phyloP scores from a whole-genome alignment of 1,140 invertebrate species.

The Hydropsyche tenuis region DNA sequence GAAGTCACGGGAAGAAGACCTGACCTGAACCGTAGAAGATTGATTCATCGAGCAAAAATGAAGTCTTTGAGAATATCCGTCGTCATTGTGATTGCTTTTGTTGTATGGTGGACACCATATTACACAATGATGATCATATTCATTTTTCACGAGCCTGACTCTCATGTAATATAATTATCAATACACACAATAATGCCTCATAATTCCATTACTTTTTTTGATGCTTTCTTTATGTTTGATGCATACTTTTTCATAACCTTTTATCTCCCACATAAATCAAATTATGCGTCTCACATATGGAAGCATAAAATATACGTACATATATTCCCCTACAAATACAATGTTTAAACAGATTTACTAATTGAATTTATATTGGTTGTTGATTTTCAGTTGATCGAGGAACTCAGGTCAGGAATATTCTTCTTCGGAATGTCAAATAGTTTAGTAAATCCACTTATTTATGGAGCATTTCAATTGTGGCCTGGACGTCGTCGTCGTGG shows the following conservation, averaged over 20 bases:
- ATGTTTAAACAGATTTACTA: too few relatives aligned
- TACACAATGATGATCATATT: constrained; percentile 87
- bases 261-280: too few relatives aligned
- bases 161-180: constrained; percentile 62
- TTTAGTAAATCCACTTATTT: constrained; percentile 85
- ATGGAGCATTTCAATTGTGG: constrained; percentile 85
- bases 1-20: constrained; percentile 57
- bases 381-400: constrained; percentile 63
- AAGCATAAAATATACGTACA: too few relatives aligned
- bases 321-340: too few relatives aligned
- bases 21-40: constrained; percentile 67
- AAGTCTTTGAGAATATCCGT: constrained; percentile 83
- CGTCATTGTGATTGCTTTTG: constrained; percentile 84
- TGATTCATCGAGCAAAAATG: constrained; percentile 81
- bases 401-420: constrained; percentile 72
- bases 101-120: constrained; percentile 95
- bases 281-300: too few relatives aligned
- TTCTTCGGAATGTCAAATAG: constrained; percentile 90
- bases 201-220: background rate
- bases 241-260: background rate
- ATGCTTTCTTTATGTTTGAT: background rate
- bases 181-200: background rate
- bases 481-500: constrained; percentile 51
- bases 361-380: background rate
- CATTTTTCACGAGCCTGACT: constrained; percentile 76